A percentile compares a stretch with the other conserved stretches of the same genome.
phyloP scores from a whole-genome alignment of 2,888 invertebrate genomes.

The Pachliopta kotzebuea region DNA sequence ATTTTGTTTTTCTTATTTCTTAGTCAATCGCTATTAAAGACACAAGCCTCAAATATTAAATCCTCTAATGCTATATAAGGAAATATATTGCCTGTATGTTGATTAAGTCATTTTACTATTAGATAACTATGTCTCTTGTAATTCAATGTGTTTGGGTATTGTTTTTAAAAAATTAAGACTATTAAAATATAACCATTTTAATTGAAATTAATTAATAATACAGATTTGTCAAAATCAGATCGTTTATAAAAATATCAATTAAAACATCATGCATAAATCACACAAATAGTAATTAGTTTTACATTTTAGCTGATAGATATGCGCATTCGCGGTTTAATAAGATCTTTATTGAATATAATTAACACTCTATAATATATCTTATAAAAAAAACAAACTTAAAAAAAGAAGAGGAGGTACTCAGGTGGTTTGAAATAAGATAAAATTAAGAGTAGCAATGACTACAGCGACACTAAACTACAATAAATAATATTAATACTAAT shows the following conservation, averaged over 20 bases:
- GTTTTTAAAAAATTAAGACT: too few species aligned
- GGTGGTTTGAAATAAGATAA: conserved; percentile 72
- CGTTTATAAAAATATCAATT: conserved; percentile 18
- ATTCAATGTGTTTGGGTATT: too few species aligned
- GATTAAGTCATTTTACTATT: too few species aligned
- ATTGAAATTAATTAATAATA: conserved; percentile 29
- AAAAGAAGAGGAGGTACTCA: conserved; percentile 75
- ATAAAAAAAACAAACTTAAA: conserved; percentile 46
- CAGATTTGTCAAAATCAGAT: conserved; percentile 30
- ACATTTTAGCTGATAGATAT: not conserved
- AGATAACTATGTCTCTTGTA: too few species aligned
- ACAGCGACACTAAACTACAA: conserved; percentile 67
- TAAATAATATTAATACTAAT: conserved; percentile 79
- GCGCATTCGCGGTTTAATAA: conserved; percentile 1
- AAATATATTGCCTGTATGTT: too few species aligned
- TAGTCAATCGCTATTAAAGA: too few species aligned
- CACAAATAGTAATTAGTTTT: conserved; percentile 1
- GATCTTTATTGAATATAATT: conserved; percentile 16
- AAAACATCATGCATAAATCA: conserved; percentile 11
- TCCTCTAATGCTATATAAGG: too few species aligned
- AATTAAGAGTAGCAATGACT: conserved; percentile 68
- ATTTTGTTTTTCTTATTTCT: too few species aligned
- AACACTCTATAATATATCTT: conserved; percentile 45
- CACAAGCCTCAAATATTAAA: too few species aligned
- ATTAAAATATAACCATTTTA: conserved; percentile 21